Percentiles rank a stretch among this genome's conserved stretches.
These are phyloP conservation scores for Drosophila conformis DNA, from an alignment of 2,888 invertebrate species.

Conservation along the genomic window DNA sequence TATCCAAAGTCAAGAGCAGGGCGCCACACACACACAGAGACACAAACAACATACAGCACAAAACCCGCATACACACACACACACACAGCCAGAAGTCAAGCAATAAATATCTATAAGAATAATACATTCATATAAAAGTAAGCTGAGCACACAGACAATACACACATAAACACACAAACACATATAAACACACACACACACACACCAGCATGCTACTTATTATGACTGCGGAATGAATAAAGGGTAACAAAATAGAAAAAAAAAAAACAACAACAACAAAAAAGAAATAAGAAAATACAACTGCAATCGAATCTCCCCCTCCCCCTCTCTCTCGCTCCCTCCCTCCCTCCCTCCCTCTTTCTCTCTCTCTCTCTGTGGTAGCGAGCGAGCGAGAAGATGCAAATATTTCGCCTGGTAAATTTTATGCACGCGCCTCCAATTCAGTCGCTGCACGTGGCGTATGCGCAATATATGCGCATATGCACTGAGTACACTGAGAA, in stretches of 20 bases:
- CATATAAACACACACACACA: neutral
- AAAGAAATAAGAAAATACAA: constrained; percentile 29
- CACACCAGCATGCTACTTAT: constrained; percentile 5
- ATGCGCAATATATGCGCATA: constrained; percentile 63
- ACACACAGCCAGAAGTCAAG: constrained; percentile 29
- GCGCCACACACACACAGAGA: constrained; percentile 26
- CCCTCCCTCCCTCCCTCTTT: too few species aligned
- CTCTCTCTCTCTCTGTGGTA: neutral
- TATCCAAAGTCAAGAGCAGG: constrained; percentile 78
- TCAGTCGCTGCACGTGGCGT: constrained; percentile 63
- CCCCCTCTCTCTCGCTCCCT: too few species aligned
- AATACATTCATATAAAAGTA: constrained; percentile 23
- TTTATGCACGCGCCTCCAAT: constrained; percentile 65
- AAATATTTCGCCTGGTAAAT: constrained; percentile 43
- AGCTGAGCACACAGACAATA: constrained; percentile 7
- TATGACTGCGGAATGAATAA: constrained; percentile 31
- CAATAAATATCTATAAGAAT: constrained; percentile 37
- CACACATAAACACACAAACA: neutral
- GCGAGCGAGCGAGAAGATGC: constrained; percentile 13
- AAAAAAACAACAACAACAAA: neutral
- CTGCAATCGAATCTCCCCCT: constrained; percentile 46
- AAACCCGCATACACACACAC: constrained; percentile 25
- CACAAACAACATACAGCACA: constrained; percentile 6
- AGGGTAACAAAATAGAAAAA: constrained; percentile 14
- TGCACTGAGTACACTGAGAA: constrained; percentile 9